These are phyloP conservation scores for Morinoia aosen DNA, from an alignment of 2,888 invertebrate genomes.

Conservation along the genomic window DNA sequence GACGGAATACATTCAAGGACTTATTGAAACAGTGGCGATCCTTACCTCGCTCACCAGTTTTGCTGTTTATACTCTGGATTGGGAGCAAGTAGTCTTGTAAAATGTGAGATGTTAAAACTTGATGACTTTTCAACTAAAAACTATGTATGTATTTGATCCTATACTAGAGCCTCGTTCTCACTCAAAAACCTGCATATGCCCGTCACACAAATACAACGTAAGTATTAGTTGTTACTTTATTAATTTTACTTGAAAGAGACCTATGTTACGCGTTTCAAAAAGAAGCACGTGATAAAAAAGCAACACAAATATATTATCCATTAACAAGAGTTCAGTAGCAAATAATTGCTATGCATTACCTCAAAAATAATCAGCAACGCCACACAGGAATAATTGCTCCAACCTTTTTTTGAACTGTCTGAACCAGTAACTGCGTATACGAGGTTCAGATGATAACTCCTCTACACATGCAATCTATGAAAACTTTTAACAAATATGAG, in stretches of 20 bases:
- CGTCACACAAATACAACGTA: neutral
- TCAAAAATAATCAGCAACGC: neutral
- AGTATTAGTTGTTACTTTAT: neutral
- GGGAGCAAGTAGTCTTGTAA: neutral
- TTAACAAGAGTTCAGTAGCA: neutral
- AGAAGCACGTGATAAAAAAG: neutral
- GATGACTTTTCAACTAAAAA: neutral
- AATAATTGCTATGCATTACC: neutral
- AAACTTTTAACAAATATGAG: neutral
- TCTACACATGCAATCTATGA: neutral
- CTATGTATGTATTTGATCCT: neutral
- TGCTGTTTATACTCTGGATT: neutral
- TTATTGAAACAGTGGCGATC: neutral
- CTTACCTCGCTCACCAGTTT: neutral
- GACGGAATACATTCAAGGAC: neutral
- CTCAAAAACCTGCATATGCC: neutral
- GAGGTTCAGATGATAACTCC: neutral
- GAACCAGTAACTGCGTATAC: neutral
- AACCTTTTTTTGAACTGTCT: neutral
- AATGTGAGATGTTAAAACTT: neutral
- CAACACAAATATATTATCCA: neutral
- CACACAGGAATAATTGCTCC: neutral
- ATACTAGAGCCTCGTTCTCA: neutral
- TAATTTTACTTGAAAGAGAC: too few relatives aligned
- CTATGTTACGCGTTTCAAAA: too few relatives aligned